Evolutionary conservation across 2,888 invertebrate species (phyloP).

Genomic region (Heliconius cydno): DNA sequence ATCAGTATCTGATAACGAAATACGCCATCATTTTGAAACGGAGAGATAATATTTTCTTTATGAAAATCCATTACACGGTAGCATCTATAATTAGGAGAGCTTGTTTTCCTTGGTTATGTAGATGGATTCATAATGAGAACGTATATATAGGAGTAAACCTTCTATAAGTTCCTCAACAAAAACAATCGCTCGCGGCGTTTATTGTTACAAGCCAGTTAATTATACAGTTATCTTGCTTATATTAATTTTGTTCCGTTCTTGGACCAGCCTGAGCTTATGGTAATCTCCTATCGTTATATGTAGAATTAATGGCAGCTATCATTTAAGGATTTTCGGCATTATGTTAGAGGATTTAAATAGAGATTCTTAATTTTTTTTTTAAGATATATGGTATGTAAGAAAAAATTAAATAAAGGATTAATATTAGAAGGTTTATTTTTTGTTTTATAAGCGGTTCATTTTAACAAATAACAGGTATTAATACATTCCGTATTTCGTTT

Average conservation of each 20-base stretch:
- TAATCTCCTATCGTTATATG: conserved; percentile 38
- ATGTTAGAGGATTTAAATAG: not conserved
- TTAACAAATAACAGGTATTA: no score
- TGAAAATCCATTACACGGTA: conserved; percentile 43
- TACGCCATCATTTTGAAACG: conserved; percentile 23
- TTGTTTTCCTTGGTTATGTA: conserved; percentile 43
- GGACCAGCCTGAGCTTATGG: conserved; percentile 55
- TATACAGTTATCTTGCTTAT: conserved; percentile 53
- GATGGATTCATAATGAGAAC: conserved; percentile 41
- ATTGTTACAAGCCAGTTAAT: conserved; percentile 69
- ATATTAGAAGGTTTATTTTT: not conserved
- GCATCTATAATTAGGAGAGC: conserved; percentile 42
- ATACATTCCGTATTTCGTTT: no score
- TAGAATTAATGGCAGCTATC: conserved; percentile 30
- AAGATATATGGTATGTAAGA: not conserved
- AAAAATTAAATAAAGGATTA: not conserved
- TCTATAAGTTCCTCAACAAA: conserved; percentile 59
- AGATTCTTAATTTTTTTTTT: not conserved
- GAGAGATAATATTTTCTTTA: conserved; percentile 43
- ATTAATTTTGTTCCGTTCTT: conserved; percentile 66
- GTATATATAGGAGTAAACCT: conserved; percentile 41
- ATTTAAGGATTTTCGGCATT: conserved; percentile 23
- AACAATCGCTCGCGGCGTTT: conserved; percentile 68
- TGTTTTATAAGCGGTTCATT: not conserved
- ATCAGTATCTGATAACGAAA: conserved; percentile 6